These are phyloP conservation scores for Thunnus albacares DNA, from an alignment of 2,797 vertebrate genomes.

Conservation along the genomic window DNA sequence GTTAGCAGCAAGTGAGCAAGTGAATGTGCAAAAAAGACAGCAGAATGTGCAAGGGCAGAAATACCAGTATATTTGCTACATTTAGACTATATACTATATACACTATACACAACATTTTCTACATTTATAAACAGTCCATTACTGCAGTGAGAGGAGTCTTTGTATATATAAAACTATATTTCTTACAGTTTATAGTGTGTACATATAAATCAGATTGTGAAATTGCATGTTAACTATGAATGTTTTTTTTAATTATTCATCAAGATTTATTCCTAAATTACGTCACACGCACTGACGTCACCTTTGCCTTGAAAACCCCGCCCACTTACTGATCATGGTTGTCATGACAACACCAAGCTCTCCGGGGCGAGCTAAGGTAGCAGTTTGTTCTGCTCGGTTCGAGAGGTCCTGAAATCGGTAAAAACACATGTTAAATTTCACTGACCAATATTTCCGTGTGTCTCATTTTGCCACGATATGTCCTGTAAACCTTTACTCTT, in stretches of 20 bases:
- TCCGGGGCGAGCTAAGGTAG: too few species aligned
- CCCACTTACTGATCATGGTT: slow-evolving; percentile 46
- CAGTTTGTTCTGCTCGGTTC: neutral
- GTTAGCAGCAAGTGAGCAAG: too few species aligned
- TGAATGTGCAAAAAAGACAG: too few species aligned
- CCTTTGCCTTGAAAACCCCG: slow-evolving; percentile 18
- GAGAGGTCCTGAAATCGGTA: slow-evolving; percentile 45
- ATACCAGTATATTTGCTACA: too few species aligned
- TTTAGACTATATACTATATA: too few species aligned
- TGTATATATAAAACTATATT: neutral
- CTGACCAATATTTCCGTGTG: neutral
- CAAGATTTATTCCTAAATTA: neutral
- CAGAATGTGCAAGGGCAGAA: too few species aligned
- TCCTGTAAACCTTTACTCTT: neutral
- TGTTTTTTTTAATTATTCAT: neutral
- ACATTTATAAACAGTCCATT: too few species aligned
- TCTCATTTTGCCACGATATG: neutral
- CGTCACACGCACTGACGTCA: too few species aligned
- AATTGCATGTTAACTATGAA: neutral
- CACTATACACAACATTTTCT: too few species aligned
- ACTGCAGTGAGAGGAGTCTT: too few species aligned
- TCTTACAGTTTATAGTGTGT: neutral
- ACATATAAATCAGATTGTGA: neutral
- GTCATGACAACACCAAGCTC: slow-evolving; percentile 69
- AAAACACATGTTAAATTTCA: neutral